Evolutionary conservation across 1,140 invertebrate species (phyloP), one percentile per base, ranked within the genome.

Genomic region (Drosophila pallidifrons): DNA sequence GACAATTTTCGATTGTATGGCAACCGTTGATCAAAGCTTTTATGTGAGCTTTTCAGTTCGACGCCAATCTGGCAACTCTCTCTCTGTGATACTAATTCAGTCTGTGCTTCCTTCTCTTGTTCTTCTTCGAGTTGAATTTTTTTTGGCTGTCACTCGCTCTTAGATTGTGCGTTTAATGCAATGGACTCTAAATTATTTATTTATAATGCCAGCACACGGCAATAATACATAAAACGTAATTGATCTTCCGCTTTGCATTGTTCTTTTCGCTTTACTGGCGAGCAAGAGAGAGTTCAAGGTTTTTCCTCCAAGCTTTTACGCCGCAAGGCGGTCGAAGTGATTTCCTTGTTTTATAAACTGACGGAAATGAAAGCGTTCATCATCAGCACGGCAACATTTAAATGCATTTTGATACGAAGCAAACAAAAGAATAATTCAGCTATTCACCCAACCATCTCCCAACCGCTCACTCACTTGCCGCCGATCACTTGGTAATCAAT

Each of bases 311-410:
- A 75, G 72, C 60, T 58, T 67, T 73, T 51, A 11, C 16, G 32
- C 30, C 41, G 49, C 32, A 67, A 82, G 72, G 82, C 81, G 3
- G 75, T 75, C 72, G 73, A 70, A 83, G 75, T 74, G 55, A 38
- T 77, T 87, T 87, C 83, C 83, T 74, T 58, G 83, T 88, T 77
- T 69, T 49, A 60, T 73, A 72, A 88, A 45, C 51, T 88, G 83
- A 80, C 83, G 83, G 83, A 87, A 87, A 79, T 59, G 65, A 46
- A n/a, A 65, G 58, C 13, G 52, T 25, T 25, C 20, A 57, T 32
- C 47, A 28, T 49, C 45, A 46, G 51, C 25, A 43, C n/a, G 38
- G 66, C 57, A 66, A 35, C 45, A 66, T 49, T 71, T 65, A 71
- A 80, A 66, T 83, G 83, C 77, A 85, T 86, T 81, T 13, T 63